phyloP scores from a whole-genome alignment of 2,113 vertebrate species.

The Prunella fulvescens region DNA sequence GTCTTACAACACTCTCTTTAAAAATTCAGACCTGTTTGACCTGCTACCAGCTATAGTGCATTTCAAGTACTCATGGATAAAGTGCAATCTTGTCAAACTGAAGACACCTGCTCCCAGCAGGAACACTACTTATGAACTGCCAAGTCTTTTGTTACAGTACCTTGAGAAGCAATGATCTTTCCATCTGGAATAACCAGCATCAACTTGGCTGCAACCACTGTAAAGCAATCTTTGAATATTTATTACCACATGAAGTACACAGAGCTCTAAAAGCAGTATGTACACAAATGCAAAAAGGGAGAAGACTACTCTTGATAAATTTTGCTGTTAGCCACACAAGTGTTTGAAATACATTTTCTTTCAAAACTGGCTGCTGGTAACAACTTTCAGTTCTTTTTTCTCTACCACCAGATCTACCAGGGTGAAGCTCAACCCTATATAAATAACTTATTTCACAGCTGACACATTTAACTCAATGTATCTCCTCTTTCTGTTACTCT shows the following conservation, averaged over 20 bases:
- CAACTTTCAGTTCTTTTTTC: background rate
- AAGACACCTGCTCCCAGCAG: conserved; percentile 77
- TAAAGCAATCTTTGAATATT: conserved; percentile 38
- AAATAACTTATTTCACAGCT: background rate
- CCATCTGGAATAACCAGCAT: conserved; percentile 67
- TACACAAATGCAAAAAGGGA: background rate
- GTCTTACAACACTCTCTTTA: conserved; percentile 53
- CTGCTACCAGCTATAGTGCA: conserved; percentile 51
- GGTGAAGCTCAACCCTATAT: background rate
- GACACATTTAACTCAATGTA: background rate
- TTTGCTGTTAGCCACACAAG: background rate
- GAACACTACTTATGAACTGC: conserved; percentile 65
- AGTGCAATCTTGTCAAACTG: conserved; percentile 69
- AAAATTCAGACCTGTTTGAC: conserved; percentile 65
- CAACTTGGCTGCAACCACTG: conserved; percentile 40
- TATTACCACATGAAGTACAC: conserved; percentile 5
- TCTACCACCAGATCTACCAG: background rate
- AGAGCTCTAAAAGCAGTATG: background rate
- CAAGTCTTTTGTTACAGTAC: conserved; percentile 70
- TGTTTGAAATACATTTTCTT: conserved; percentile 26
- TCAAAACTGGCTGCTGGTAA: background rate
- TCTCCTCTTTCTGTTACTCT: background rate
- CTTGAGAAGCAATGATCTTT: conserved; percentile 71
- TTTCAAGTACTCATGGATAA: conserved; percentile 64
- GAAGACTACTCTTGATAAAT: background rate